Conservation (phyloP, 1,140 invertebrate species). For the Eufriesea mexicana region DNA sequence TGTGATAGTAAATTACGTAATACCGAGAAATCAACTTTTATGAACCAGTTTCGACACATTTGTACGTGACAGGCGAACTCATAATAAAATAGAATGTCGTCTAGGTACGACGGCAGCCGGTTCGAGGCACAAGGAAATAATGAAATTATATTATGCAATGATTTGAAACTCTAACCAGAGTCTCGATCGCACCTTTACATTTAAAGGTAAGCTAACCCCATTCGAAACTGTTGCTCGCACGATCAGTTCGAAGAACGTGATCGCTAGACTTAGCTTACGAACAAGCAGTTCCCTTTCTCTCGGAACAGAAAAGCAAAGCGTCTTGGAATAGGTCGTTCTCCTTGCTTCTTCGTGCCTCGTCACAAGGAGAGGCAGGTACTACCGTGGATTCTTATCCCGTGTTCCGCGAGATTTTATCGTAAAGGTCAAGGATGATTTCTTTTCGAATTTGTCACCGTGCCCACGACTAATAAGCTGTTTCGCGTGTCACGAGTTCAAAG, state of each 20-base stretch:
- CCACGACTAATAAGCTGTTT: background rate
- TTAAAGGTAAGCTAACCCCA: constrained; percentile 49
- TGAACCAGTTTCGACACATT: background rate
- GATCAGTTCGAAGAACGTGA: constrained; percentile 60
- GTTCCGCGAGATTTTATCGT: constrained; percentile 22
- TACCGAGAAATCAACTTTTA: background rate
- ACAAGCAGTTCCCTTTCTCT: constrained; percentile 46
- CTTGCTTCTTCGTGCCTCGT: constrained; percentile 35
- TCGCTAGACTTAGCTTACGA: constrained; percentile 47
- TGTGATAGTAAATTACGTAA: background rate
- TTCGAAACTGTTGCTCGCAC: constrained; percentile 51
- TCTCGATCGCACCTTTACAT: constrained; percentile 50
- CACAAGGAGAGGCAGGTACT: background rate
- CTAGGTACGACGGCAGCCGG: constrained; percentile 2
- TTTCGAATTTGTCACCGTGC: background rate
- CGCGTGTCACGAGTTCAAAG: background rate
- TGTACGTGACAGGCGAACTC: background rate
- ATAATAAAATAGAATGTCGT: constrained; percentile 12
- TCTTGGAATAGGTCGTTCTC: constrained; percentile 58
- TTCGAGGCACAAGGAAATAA: background rate
- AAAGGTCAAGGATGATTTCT: constrained; percentile 33
- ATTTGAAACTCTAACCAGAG: constrained; percentile 11
- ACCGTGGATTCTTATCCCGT: background rate
- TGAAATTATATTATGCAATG: constrained; percentile 23
- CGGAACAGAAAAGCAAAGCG: constrained; percentile 43